Percentiles rank a stretch among this genome's conserved stretches.
These are phyloP conservation scores for Geodia barretti DNA, from an alignment of 37 sponge, comb jelly and placozoan genomes.

Conservation along the genomic window DNA sequence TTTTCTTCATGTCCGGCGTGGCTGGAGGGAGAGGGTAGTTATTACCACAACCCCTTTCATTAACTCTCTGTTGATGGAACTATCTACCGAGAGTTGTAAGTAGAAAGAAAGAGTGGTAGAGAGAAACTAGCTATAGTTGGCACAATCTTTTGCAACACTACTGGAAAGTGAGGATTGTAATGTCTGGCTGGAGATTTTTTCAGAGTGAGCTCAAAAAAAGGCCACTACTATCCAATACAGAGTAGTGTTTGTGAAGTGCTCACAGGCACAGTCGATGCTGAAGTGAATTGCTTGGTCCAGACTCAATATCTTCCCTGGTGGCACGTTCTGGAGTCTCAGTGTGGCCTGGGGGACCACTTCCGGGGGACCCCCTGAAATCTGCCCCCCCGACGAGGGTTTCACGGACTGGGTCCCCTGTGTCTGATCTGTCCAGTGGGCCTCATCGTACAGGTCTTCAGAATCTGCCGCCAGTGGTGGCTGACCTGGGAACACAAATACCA, in stretches of 20 bases:
- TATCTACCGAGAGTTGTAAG: too few relatives aligned
- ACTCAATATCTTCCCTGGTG: conserved; percentile 47
- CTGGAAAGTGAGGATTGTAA: too few relatives aligned
- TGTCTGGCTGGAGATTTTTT: too few relatives aligned
- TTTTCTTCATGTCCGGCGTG: conserved; percentile 79
- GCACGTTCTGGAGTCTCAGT: conserved; percentile 33
- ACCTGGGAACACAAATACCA: too few relatives aligned
- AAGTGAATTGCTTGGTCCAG: conserved; percentile 84
- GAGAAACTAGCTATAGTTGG: too few relatives aligned
- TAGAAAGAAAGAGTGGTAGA: too few relatives aligned
- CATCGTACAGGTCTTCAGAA: conserved; percentile 71
- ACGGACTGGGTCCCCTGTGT: not conserved
- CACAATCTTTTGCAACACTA: too few relatives aligned
- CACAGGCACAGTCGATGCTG: conserved; percentile 82
- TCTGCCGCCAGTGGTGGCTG: conserved; percentile 27
- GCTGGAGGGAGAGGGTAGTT: conserved; percentile 28
- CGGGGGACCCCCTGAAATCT: not conserved
- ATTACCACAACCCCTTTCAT: too few relatives aligned
- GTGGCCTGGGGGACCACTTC: conserved; percentile 40
- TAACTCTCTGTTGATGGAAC: too few relatives aligned
- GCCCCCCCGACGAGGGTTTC: conserved; percentile 1
- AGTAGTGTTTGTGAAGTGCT: too few relatives aligned
- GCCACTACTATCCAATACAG: not conserved
- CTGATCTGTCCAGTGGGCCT: conserved; percentile 55
- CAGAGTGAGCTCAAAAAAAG: not conserved